Percentiles rank a stretch among this genome's conserved stretches.
These are phyloP conservation scores for Lordiphosa mommai DNA, from an alignment of 1,140 invertebrate genomes.

Conservation along the genomic window DNA sequence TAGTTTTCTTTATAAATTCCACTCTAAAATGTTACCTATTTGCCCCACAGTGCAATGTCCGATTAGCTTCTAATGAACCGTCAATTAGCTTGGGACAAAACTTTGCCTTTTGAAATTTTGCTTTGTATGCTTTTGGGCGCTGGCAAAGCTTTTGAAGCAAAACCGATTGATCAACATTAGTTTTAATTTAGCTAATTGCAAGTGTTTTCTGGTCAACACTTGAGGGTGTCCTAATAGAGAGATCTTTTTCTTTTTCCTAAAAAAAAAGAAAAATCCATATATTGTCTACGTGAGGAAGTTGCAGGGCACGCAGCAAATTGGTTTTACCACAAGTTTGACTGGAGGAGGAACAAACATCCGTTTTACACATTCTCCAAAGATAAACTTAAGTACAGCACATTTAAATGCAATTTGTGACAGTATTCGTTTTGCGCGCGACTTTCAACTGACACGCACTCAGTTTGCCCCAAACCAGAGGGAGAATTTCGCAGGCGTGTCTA, in stretches of 20 bases:
- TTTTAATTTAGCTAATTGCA: slow-evolving; percentile 24
- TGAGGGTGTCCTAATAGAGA: slow-evolving; percentile 7
- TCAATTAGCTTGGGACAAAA: slow-evolving; percentile 34
- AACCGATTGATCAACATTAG: slow-evolving; percentile 29
- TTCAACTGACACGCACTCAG: slow-evolving; percentile 55
- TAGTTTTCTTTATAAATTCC: too few relatives aligned
- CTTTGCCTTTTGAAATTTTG: slow-evolving; percentile 4
- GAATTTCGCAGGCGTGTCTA: not conserved
- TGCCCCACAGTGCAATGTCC: too few relatives aligned
- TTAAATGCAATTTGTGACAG: slow-evolving; percentile 72
- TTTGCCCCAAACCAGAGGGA: not conserved
- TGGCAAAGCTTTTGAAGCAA: slow-evolving; percentile 9
- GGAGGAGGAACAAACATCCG: slow-evolving; percentile 13
- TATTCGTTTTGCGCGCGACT: slow-evolving; percentile 44
- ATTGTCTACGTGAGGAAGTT: slow-evolving; percentile 6
- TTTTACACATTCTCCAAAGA: slow-evolving; percentile 32
- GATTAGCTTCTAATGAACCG: slow-evolving; percentile 24
- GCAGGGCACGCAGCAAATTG: slow-evolving; percentile 32
- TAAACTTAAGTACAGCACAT: slow-evolving; percentile 50
- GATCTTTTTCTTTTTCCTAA: not conserved
- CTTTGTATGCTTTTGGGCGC: slow-evolving; percentile 30
- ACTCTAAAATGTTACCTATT: too few relatives aligned
- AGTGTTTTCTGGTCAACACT: slow-evolving; percentile 1
- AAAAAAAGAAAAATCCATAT: not conserved
- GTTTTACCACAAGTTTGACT: slow-evolving; percentile 20